Evolutionary conservation across 1,140 invertebrate genomes (phyloP).

Genomic region (Trichomalopsis sarcophagae): DNA sequence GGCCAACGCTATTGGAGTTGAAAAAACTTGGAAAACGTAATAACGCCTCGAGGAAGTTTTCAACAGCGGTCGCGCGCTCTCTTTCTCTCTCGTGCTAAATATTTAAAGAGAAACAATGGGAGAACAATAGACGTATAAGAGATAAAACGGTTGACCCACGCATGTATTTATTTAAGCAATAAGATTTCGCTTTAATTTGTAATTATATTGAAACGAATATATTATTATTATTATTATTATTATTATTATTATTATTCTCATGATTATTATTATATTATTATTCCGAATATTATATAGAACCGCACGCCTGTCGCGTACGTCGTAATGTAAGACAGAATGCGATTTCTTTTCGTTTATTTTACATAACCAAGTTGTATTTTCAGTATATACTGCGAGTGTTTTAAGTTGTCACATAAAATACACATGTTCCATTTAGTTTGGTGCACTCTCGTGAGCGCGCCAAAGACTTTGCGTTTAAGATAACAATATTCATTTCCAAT

Average conservation of each 20-base stretch:
- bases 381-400: slow-evolving; percentile 36
- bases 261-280: slow-evolving; percentile 31
- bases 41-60: not conserved
- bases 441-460: not conserved
- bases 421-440: slow-evolving; percentile 7
- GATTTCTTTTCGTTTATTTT: slow-evolving; percentile 14
- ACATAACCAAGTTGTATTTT: slow-evolving; percentile 18
- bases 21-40: not conserved
- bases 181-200: slow-evolving; percentile 49
- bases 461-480: slow-evolving; percentile 10
- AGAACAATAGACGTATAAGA: slow-evolving; percentile 36
- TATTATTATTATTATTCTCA: slow-evolving; percentile 7
- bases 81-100: slow-evolving; percentile 32
- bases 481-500: slow-evolving; percentile 17
- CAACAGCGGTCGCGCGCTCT: slow-evolving; percentile 20
- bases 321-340: slow-evolving; percentile 14
- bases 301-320: not conserved
- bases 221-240: slow-evolving; percentile 46
- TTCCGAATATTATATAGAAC: not conserved
- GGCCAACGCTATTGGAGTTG: not conserved
- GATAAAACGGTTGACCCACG: slow-evolving; percentile 26
- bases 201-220: slow-evolving; percentile 49
- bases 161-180: slow-evolving; percentile 52
- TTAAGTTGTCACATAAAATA: slow-evolving; percentile 36
- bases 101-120: slow-evolving; percentile 42